These are phyloP conservation scores for Steatocranus sp. DNA, from an alignment of 2,797 vertebrate species.

Conservation along the genomic window DNA sequence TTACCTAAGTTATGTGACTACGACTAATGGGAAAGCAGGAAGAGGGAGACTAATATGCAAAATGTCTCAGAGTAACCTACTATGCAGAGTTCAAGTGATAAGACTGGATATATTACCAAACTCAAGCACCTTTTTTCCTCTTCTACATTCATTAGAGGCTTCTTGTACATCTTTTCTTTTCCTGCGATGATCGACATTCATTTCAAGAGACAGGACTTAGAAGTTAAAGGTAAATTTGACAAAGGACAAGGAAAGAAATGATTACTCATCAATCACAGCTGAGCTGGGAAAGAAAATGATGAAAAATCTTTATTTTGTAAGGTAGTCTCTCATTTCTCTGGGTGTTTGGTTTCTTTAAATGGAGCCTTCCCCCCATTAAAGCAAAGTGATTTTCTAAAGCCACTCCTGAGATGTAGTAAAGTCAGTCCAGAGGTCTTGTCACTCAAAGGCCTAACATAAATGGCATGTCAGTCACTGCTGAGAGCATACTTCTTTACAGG, in stretches of 20 bases:
- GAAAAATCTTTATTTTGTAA: neutral
- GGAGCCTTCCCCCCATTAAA: neutral
- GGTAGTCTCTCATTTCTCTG: neutral
- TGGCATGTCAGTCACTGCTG: neutral
- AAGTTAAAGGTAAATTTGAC: constrained; percentile 9
- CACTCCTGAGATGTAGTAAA: neutral
- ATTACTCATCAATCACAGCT: constrained; percentile 31
- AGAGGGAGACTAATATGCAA: neutral
- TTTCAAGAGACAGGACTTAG: neutral
- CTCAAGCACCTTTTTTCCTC: neutral
- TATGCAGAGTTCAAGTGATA: neutral
- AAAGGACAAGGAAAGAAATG: constrained; percentile 7
- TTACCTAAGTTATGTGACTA: neutral
- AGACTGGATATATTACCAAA: neutral
- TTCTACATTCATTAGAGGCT: neutral
- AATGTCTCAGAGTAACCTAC: neutral
- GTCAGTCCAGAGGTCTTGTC: neutral
- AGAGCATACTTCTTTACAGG: neutral
- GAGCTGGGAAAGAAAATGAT: neutral
- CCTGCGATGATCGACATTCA: neutral
- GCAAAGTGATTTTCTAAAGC: neutral
- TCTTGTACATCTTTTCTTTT: neutral
- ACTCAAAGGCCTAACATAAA: constrained; percentile 3
- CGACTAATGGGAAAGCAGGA: neutral
- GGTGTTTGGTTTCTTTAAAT: constrained; percentile 6